Evolutionary conservation across 2,888 invertebrate genomes (phyloP).

Genomic region (Caenorhabditis virilis): DNA sequence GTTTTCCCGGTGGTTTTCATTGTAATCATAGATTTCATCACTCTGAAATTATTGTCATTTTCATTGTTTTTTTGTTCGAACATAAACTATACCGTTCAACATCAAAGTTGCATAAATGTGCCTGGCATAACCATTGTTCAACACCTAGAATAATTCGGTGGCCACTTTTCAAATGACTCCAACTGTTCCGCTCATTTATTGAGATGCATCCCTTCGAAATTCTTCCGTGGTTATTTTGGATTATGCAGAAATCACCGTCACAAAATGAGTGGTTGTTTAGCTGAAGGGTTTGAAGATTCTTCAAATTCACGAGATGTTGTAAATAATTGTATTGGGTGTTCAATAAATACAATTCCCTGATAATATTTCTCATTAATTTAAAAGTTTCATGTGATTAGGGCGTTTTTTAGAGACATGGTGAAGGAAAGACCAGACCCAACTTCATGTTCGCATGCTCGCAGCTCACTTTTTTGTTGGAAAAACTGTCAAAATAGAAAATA

Average conservation of each 20-base stretch:
- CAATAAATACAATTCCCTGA: no score
- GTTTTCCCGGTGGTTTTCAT: no score
- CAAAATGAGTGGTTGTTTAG: slow-evolving; percentile 46
- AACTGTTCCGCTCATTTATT: slow-evolving; percentile 45
- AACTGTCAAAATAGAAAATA: no score
- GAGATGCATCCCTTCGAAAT: slow-evolving; percentile 46
- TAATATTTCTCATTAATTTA: no score
- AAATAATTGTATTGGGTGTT: no score
- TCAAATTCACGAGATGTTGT: no score
- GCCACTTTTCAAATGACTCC: slow-evolving; percentile 50
- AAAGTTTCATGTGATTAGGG: no score
- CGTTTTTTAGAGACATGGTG: no score
- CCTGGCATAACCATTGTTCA: slow-evolving; percentile 58
- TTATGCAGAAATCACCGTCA: slow-evolving; percentile 56
- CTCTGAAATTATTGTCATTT: neutral
- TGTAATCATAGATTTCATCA: no score
- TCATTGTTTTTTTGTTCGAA: neutral
- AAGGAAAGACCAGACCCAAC: no score
- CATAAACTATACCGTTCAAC: slow-evolving; percentile 17
- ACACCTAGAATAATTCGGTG: slow-evolving; percentile 53
- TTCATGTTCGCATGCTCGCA: no score
- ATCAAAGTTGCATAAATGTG: slow-evolving; percentile 57
- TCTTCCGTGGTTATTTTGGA: slow-evolving; percentile 37
- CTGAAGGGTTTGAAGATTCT: slow-evolving; percentile 10
- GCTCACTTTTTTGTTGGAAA: no score